Evolutionary conservation across 2,888 invertebrate genomes (phyloP), one percentile per base, ranked within the genome.

Genomic region (Euproctis similis): DNA sequence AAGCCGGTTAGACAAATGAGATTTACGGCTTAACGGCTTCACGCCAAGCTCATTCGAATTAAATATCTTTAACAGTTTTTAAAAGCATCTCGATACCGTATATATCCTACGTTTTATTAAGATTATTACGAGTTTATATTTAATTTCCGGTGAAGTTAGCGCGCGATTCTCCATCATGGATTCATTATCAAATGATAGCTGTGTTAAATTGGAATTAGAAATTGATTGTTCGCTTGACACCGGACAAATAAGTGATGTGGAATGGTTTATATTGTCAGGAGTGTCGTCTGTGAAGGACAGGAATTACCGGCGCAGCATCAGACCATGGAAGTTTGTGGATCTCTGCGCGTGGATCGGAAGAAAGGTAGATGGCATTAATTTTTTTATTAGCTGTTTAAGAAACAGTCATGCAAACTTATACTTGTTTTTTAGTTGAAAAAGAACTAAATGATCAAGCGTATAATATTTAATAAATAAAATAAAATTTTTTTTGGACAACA

Each of bases 271-370:
- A 48, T 69, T 78, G 19, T 60, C 78, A 81, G 82, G 71, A 46
- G 73, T 64, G 8, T 72, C 75, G 2, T 72, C 75, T 8, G 53
- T 72, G 14, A 73, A 60, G 39, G 81, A 80, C 14, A 69, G 57
- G 34, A 58, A 32, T 22, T 35, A 52, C 25, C 62, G 78, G 3
- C 63, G 75, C 8, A 60, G 47, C 17, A 52, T 42, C 27, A 74
- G 68, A 30, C 50, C 71, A 34, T 77, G 77, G 73, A 66, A 48
- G 30, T 52, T 84, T 19, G 53, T 77, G 37, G 82, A 81, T 34
- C 49, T 84, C 8, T 82, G 80, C 39, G 48, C 76, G 7, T 82
- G 82, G 84, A 72, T 84, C 26, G 82, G 82, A 16, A 72, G 57
- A 56, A 84, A 82, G 77, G 84, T 81, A 59, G 4, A 8, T 14